phyloP scores from a whole-genome alignment of 2,888 invertebrate species.

The Monochamus alternatus region DNA sequence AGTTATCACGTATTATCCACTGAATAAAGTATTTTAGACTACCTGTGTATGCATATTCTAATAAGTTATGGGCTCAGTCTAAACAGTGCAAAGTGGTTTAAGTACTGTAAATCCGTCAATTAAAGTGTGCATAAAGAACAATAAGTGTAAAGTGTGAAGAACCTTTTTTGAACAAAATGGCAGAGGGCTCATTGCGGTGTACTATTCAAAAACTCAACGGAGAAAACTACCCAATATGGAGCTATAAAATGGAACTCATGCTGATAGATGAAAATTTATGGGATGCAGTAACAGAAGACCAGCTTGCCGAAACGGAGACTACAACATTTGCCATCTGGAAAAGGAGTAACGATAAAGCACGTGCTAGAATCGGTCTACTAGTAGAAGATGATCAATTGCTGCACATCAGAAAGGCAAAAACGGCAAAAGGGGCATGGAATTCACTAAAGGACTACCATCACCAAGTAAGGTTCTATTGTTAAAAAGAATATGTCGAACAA shows the following conservation, averaged over 20 bases:
- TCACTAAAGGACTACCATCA: slow-evolving; percentile 1
- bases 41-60: not conserved
- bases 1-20: too few species aligned
- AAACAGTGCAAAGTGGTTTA: not conserved
- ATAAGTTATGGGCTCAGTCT: not conserved
- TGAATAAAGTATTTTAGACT: not conserved
- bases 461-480: slow-evolving; percentile 2
- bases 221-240: not conserved
- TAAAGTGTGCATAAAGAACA: slow-evolving; percentile 10
- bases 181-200: too few species aligned
- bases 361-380: not conserved
- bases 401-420: not conserved
- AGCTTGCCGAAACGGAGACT: not conserved
- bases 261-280: not conserved
- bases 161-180: not conserved
- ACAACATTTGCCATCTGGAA: not conserved
- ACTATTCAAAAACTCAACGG: not conserved
- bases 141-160: not conserved
- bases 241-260: not conserved
- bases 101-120: not conserved
- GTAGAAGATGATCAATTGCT: not conserved
- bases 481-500: not conserved
- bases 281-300: not conserved
- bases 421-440: not conserved
- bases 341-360: not conserved